phyloP scores from a whole-genome alignment of 2,888 invertebrate species.

The Frankliniella intonsa region DNA sequence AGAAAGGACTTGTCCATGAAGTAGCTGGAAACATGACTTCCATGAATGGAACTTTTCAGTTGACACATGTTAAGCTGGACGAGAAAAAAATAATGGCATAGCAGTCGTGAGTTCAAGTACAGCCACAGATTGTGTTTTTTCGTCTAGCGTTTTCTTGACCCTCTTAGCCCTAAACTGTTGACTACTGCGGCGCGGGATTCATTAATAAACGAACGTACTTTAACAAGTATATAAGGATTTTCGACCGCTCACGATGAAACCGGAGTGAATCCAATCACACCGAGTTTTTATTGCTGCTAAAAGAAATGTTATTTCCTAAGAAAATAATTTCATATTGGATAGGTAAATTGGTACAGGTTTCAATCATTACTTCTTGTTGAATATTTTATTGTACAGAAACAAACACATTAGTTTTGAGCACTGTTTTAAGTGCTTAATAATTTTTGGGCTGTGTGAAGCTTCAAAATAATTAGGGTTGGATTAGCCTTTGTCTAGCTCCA shows the following conservation, averaged over 20 bases:
- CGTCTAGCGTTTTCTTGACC: no score
- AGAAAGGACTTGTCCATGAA: no score
- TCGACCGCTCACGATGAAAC: slow-evolving; percentile 18
- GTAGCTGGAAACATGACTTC: no score
- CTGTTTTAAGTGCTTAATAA: slow-evolving; percentile 62
- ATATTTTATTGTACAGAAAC: slow-evolving; percentile 37
- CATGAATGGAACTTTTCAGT: no score
- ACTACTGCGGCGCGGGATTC: background rate
- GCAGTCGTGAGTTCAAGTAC: no score
- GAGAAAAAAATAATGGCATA: no score
- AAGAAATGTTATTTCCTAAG: slow-evolving; percentile 37
- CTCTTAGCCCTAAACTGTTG: no score
- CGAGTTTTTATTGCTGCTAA: slow-evolving; percentile 26
- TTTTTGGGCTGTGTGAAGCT: slow-evolving; percentile 59
- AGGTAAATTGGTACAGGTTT: slow-evolving; percentile 34
- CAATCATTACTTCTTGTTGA: slow-evolving; percentile 37
- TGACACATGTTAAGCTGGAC: no score
- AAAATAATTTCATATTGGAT: slow-evolving; percentile 38
- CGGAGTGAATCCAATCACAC: slow-evolving; percentile 22
- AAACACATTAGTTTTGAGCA: slow-evolving; percentile 50
- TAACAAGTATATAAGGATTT: background rate
- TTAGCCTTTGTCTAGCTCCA: slow-evolving; percentile 26
- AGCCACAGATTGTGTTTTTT: no score
- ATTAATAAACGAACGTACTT: background rate
- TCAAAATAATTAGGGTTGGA: slow-evolving; percentile 35